These are phyloP conservation scores for Podilymbus podiceps DNA, from an alignment of 2,113 vertebrate species.

Conservation along the genomic window DNA sequence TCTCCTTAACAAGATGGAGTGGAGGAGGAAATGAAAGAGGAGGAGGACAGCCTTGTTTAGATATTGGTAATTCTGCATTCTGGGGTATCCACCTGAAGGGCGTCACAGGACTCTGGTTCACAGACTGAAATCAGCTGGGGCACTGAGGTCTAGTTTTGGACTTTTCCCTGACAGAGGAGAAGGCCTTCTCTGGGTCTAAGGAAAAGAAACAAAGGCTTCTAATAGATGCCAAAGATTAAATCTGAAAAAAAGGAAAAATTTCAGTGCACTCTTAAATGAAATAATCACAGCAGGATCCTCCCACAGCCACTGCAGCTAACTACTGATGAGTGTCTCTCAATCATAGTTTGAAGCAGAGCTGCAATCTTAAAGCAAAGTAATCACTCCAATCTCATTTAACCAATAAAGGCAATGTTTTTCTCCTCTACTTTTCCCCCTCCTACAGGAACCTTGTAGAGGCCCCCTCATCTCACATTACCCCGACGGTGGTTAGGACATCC, in stretches of 20 bases:
- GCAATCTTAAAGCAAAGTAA: constrained; percentile 25
- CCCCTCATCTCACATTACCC: not conserved
- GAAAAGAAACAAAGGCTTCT: not conserved
- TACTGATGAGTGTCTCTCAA: not conserved
- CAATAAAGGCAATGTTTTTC: constrained; percentile 31
- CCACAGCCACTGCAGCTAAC: constrained; percentile 17
- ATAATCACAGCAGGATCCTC: constrained; percentile 34
- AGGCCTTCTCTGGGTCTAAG: not conserved
- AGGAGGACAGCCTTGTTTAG: not conserved
- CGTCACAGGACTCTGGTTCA: not conserved
- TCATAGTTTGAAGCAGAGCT: not conserved
- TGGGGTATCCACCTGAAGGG: not conserved
- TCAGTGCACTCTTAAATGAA: not conserved
- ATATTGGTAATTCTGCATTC: not conserved
- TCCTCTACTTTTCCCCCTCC: not conserved
- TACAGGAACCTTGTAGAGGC: not conserved
- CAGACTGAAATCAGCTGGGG: not conserved
- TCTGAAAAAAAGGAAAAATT: not conserved
- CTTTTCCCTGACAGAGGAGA: not conserved
- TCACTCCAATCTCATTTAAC: constrained; percentile 36
- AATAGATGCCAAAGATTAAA: not conserved
- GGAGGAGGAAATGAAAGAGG: not conserved
- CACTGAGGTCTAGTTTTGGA: not conserved
- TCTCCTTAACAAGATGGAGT: constrained; percentile 14
- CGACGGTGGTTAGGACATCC: not conserved